These are phyloP conservation scores for Zaprionus vittiger DNA, from an alignment of 1,140 invertebrate genomes.

Conservation along the genomic window DNA sequence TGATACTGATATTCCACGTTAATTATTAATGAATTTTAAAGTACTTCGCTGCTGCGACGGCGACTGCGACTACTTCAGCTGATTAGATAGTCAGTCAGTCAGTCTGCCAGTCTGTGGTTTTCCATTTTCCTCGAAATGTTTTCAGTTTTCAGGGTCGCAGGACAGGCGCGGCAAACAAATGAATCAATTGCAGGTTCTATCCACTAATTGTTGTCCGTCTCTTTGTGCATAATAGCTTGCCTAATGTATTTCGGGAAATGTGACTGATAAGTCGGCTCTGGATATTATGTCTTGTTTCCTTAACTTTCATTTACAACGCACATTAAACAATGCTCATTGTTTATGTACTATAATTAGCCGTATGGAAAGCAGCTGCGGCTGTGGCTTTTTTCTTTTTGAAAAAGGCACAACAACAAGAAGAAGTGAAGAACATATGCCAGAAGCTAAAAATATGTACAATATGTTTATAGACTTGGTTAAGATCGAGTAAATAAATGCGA, in stretches of 20 bases:
- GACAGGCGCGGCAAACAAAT: constrained; percentile 3
- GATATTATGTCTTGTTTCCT: constrained; percentile 14
- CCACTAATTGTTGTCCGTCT: not conserved
- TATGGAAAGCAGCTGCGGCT: constrained; percentile 54
- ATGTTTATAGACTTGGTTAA: constrained; percentile 36
- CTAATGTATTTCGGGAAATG: not conserved
- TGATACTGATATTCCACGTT: constrained; percentile 23
- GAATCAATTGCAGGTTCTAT: not conserved
- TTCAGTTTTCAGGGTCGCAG: not conserved
- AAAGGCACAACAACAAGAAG: constrained; percentile 34
- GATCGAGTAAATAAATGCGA: constrained; percentile 25
- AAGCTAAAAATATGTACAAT: constrained; percentile 64
- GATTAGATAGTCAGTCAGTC: not conserved
- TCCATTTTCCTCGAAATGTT: not conserved
- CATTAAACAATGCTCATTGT: constrained; percentile 50
- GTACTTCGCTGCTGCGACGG: not conserved
- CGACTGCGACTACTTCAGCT: not conserved
- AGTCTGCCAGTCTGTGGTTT: not conserved
- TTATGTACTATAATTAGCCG: constrained; percentile 67
- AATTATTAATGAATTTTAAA: constrained; percentile 35
- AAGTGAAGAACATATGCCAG: constrained; percentile 59
- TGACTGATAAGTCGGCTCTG: not conserved
- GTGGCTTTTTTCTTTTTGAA: constrained; percentile 46
- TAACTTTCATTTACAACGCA: constrained; percentile 45
- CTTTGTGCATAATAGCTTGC: not conserved